These are phyloP conservation scores for Procavia capensis DNA, from an alignment of 2,113 vertebrate genomes.

Conservation along the genomic window DNA sequence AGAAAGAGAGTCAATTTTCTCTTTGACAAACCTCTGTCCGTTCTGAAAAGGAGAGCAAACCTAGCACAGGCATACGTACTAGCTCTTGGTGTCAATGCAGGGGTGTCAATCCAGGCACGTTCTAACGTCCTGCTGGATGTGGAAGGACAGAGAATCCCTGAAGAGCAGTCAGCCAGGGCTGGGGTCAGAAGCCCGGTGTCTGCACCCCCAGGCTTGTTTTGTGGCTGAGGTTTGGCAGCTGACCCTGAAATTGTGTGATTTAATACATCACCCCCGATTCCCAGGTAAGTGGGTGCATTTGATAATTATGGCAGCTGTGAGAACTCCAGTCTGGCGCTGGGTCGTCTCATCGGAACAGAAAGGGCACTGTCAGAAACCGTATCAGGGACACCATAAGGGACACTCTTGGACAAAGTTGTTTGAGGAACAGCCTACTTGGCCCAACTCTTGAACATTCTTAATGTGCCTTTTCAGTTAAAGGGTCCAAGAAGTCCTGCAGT, in stretches of 20 bases:
- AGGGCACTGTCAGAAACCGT: neutral
- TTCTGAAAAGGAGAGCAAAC: neutral
- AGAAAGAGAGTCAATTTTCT: neutral
- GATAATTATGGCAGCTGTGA: neutral
- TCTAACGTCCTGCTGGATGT: neutral
- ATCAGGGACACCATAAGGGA: neutral
- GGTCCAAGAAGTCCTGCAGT: neutral
- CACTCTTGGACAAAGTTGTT: neutral
- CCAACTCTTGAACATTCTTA: neutral
- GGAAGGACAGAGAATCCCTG: neutral
- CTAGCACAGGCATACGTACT: neutral
- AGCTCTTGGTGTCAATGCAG: neutral
- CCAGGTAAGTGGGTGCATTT: neutral
- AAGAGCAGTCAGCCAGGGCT: neutral
- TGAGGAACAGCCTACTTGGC: neutral
- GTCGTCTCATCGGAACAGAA: neutral
- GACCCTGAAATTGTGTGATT: neutral
- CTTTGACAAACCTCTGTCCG: neutral
- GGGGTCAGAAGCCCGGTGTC: neutral
- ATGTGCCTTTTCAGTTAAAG: neutral
- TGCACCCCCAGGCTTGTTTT: neutral
- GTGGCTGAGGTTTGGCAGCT: neutral
- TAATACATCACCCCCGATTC: neutral
- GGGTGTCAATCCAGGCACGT: neutral
- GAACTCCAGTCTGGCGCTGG: neutral